Evolutionary conservation across 2,888 invertebrate species (phyloP), one percentile per base, ranked within the genome.

Genomic region (Andricus curvator): DNA sequence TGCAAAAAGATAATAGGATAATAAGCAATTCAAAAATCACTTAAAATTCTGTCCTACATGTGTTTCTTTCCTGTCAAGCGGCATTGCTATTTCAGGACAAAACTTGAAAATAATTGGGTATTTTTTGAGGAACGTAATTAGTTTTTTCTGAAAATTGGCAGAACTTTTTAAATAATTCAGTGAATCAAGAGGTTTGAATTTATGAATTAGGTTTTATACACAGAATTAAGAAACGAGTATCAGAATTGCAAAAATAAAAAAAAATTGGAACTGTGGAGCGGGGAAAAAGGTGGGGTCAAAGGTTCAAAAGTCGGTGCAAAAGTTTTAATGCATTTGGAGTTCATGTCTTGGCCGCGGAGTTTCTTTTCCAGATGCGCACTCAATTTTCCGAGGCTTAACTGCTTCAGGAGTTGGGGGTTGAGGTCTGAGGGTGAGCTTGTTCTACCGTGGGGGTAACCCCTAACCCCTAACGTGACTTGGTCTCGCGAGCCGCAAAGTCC

Each of bases 371-470:
- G 86, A 84, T 83, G 89, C 84, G 88, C 88, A 89, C 90, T 91
- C 91, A 91, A 91, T 91, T 91, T 91, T 90, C 90, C 89, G 88
- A 87, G 88, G 91, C 91, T 91, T 90, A 91, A 90, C 88, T 87
- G 85, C 84, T 86, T 83, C 78, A 79, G 4, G 62, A 29, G 29
- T 29, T 29, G 29, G 2, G 29, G 29, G 29, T 29, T 2, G 4
- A 29, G 29, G 78, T 33, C 70, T 76, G 70, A 74, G 81, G 82
- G 84, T 82, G 82, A 82, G 81, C 68, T 60, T 78, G 82, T 77
- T 84, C 80, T 79, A 77, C 74, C 65, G 15, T 68, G 77, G 82
- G 77, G 76, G 68, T 62, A 13, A 62, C 60, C 60, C 22, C n/a
- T 62, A 13, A 78, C 83, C 77, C 80, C 78, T 82, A 81, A 80